A percentile compares a stretch with the other conserved stretches of the same genome.
These are phyloP conservation scores for Carettochelys insculpta DNA, from an alignment of 2,113 vertebrate species.

Conservation along the genomic window DNA sequence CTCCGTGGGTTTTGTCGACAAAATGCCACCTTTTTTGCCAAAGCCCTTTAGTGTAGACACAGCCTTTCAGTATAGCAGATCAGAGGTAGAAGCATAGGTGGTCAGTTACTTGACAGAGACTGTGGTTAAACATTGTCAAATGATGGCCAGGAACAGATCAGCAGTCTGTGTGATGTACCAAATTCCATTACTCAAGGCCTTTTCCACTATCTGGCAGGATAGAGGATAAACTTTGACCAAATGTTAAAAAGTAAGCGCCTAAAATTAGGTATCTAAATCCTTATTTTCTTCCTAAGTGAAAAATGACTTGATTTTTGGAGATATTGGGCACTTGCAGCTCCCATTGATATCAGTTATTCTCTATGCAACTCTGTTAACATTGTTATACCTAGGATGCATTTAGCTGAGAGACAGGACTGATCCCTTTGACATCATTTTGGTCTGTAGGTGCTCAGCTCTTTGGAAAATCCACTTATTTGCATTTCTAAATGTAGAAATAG, in stretches of 20 bases:
- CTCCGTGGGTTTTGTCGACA: too few species aligned
- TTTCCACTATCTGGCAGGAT: background rate
- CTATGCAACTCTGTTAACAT: background rate
- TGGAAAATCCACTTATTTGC: background rate
- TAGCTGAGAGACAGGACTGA: background rate
- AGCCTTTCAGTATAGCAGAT: too few species aligned
- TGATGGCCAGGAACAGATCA: background rate
- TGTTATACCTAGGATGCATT: background rate
- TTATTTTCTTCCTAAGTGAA: constrained; percentile 21
- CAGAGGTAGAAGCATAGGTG: background rate
- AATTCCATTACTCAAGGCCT: background rate
- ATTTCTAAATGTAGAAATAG: background rate
- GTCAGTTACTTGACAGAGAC: background rate
- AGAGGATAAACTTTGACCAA: constrained; percentile 12
- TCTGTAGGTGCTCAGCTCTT: background rate
- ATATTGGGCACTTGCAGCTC: constrained; percentile 38
- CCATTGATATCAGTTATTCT: background rate
- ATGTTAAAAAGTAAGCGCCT: constrained; percentile 10
- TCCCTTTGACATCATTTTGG: background rate
- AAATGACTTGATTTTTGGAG: constrained; percentile 35
- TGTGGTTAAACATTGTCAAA: background rate
- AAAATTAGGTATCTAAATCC: background rate
- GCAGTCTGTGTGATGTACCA: background rate
- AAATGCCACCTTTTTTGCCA: too few species aligned
- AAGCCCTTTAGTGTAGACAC: too few species aligned